Percentiles rank a stretch among this genome's conserved stretches.
phyloP scores from a whole-genome alignment of 2,113 vertebrate species.

The Struthio camelus region DNA sequence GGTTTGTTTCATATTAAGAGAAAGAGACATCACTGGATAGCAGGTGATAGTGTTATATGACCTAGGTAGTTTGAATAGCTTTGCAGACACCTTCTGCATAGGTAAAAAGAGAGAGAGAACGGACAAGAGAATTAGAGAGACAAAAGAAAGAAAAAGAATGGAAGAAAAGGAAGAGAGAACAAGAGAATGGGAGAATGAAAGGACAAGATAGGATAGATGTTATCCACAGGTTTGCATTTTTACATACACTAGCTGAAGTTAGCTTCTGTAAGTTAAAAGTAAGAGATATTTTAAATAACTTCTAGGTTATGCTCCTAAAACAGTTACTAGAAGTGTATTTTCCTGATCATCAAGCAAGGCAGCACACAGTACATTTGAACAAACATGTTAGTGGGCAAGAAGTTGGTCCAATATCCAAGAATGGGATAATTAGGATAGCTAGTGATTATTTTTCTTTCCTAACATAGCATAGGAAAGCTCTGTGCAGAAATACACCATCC shows the following conservation, averaged over 20 bases:
- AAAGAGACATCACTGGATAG: neutral
- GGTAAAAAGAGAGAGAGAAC: neutral
- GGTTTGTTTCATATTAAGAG: neutral
- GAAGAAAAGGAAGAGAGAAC: neutral
- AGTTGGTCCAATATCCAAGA: neutral
- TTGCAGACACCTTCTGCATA: neutral
- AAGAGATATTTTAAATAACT: neutral
- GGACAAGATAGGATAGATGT: neutral
- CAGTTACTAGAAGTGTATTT: neutral
- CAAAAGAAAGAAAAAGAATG: neutral
- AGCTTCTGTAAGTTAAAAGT: neutral
- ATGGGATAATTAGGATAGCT: neutral
- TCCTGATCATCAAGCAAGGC: neutral
- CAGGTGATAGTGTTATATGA: neutral
- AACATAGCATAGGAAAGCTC: neutral
- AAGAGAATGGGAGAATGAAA: neutral
- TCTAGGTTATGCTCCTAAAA: neutral
- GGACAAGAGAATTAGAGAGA: neutral
- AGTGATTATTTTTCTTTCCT: neutral
- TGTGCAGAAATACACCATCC: neutral
- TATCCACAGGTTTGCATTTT: neutral
- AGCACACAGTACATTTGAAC: neutral
- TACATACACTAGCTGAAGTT: neutral
- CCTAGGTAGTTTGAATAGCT: neutral
- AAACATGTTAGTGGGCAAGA: accelerated